A percentile compares a stretch with the other conserved stretches of the same genome.
Conservation (phyloP, 2,113 vertebrate genomes). For the Scophthalmus maximus region DNA sequence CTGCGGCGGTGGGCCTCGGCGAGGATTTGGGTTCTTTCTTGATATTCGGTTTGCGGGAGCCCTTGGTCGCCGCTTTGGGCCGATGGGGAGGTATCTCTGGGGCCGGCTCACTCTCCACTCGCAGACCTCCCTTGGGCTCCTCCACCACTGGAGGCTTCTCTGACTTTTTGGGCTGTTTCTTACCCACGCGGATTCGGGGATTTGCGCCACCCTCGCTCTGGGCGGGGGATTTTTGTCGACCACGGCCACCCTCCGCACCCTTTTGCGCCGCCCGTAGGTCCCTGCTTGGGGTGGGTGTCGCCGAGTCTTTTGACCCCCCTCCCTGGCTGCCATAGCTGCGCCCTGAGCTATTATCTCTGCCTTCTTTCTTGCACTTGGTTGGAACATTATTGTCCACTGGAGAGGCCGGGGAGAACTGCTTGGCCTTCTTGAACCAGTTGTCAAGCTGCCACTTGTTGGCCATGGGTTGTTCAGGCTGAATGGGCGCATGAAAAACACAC, state of each 20-base stretch:
- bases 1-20: conserved; percentile 82
- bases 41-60: conserved; percentile 93
- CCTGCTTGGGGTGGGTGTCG: conserved; percentile 85
- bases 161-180: conserved; percentile 97
- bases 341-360: conserved; percentile 86
- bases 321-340: conserved; percentile 86
- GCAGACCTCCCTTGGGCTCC: conserved; percentile 92
- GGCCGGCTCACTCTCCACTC: conserved; percentile 94
- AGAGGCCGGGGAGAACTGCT: conserved; percentile 94
- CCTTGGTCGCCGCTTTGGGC: conserved; percentile 94
- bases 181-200: conserved; percentile 90
- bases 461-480: conserved; percentile 91
- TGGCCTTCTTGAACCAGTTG: conserved; percentile 97
- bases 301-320: conserved; percentile 89
- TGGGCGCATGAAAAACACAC: conserved; percentile 3
- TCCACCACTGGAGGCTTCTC: conserved; percentile 91
- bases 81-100: conserved; percentile 89
- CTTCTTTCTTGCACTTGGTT: conserved; percentile 93
- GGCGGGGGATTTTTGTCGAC: conserved; percentile 95
- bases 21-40: conserved; percentile 96
- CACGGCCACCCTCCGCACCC: conserved; percentile 88
- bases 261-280: conserved; percentile 91
- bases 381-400: conserved; percentile 93
- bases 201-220: conserved; percentile 88
- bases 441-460: conserved; percentile 99